Evolutionary conservation across 2,113 vertebrate genomes (phyloP).

Genomic region (Mormyrus iriodes): DNA sequence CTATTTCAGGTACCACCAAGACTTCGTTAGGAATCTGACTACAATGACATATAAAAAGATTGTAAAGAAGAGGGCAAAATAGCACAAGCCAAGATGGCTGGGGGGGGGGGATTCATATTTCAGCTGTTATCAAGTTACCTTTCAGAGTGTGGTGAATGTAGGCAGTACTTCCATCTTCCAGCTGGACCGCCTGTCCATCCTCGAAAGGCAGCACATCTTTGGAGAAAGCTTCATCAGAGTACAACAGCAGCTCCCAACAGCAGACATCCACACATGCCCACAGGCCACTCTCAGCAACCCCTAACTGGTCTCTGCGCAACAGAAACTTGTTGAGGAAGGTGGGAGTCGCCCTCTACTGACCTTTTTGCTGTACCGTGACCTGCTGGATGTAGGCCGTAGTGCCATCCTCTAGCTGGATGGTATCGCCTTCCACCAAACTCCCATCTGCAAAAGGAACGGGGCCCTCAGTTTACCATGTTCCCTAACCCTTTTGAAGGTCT

Average conservation of each 20-base stretch:
- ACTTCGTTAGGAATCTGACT: too few species aligned
- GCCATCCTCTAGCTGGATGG: slow-evolving; percentile 71
- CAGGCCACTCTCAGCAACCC: background rate
- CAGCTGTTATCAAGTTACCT: slow-evolving; percentile 45
- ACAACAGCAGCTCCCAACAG: background rate
- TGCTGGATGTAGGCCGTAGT: slow-evolving; percentile 71
- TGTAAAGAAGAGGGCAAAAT: too few species aligned
- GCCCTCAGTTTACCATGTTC: background rate
- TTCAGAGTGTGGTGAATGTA: slow-evolving; percentile 65
- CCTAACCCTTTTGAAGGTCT: background rate
- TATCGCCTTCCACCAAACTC: slow-evolving; percentile 68
- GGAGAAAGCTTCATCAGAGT: background rate
- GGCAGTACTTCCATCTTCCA: slow-evolving; percentile 68
- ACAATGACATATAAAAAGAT: too few species aligned
- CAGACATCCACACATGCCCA: background rate
- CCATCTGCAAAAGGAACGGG: slow-evolving; percentile 50
- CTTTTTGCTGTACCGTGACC: slow-evolving; percentile 68
- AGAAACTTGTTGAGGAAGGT: background rate
- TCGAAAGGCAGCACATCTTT: slow-evolving; percentile 66
- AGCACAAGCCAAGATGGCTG: too few species aligned
- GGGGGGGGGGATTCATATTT: too few species aligned
- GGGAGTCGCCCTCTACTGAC: slow-evolving; percentile 36
- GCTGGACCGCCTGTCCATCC: slow-evolving; percentile 66
- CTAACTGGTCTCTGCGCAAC: background rate
- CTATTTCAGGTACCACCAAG: too few species aligned